Base-by-base conservation (phyloP, 1,140 invertebrate genomes). In the Solen grandis region DNA sequence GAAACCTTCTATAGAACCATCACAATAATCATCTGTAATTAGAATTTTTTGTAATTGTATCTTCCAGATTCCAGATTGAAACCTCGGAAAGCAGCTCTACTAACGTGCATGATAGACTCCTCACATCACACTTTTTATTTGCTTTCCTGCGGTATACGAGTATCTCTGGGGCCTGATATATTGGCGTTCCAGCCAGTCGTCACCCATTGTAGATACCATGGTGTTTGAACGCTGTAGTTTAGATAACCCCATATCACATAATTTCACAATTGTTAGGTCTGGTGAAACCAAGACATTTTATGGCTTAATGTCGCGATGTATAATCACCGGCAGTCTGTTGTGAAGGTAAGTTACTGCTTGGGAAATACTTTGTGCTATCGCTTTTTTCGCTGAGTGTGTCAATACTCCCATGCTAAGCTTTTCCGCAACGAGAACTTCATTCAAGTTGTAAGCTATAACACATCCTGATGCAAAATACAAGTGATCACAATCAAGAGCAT, bases 261-360 rank as follows among this genome's bases (percentile, higher is more conserved):
- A 27, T 59, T 59, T 59, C 41, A 59, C 10, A 59, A 27, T 10
- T 59, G 55, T 59, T 27, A 5, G 27, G 25, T 27, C 55, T 59
- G 16, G 16, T 59, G 10, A 59, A 59, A 59, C 5, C 55, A 59
- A 59, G 55, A 27, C 16, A 27, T 59, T 59, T 27, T 59, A 10
- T 13, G 55, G 25, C 27, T 59, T 59, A 59, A 59, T 27, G 55
- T 59, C 55, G 16, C 55, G 16, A 27, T 59, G 55, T 27, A 59
- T 27, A 59, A 59, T 59, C 55, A 22, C 55, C 16, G 8, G 55
- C 55, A n/a, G 55, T n/a, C 16, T 59, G 55, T 59, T 59, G 55
- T 8, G 22, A 27, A 59, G 16, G 55, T 59, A 59, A n/a, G 55
- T 27, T 8, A 59, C 55, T 10, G 16, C 55, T 25, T 59, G 55